phyloP scores from a whole-genome alignment of 2,888 invertebrate species.

The Catocala fraxini region DNA sequence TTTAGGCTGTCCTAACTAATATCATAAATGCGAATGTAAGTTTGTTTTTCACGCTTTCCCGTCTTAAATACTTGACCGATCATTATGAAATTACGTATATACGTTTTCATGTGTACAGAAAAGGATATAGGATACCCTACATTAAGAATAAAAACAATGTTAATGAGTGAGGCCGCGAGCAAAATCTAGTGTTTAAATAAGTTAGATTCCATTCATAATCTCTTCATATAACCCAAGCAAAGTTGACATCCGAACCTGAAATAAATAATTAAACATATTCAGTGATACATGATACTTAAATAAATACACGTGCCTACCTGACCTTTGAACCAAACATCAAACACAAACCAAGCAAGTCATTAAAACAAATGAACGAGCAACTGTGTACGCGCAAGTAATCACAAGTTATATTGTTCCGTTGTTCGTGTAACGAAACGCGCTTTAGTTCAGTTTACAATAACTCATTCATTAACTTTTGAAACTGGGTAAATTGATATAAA shows the following conservation, averaged over 20 bases:
- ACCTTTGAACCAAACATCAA: constrained; percentile 43
- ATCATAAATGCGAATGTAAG: no score
- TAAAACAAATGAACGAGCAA: constrained; percentile 50
- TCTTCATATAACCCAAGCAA: neutral
- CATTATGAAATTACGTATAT: no score
- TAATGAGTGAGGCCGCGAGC: no score
- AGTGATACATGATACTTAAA: constrained; percentile 4
- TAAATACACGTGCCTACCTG: constrained; percentile 14
- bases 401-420: constrained; percentile 48
- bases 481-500: constrained; percentile 7
- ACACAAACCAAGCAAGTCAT: constrained; percentile 47
- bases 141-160: no score
- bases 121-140: no score
- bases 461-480: constrained; percentile 48
- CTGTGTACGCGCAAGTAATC: constrained; percentile 48
- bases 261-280: constrained; percentile 7
- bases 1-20: no score
- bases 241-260: constrained; percentile 6
- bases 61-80: no score
- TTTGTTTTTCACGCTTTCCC: no score
- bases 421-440: constrained; percentile 45
- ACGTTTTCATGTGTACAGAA: no score
- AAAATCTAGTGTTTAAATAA: neutral
- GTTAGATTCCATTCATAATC: neutral
- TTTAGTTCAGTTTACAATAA: constrained; percentile 45